Evolutionary conservation across 2,113 vertebrate genomes (phyloP).

Genomic region (Tupaia chinensis): DNA sequence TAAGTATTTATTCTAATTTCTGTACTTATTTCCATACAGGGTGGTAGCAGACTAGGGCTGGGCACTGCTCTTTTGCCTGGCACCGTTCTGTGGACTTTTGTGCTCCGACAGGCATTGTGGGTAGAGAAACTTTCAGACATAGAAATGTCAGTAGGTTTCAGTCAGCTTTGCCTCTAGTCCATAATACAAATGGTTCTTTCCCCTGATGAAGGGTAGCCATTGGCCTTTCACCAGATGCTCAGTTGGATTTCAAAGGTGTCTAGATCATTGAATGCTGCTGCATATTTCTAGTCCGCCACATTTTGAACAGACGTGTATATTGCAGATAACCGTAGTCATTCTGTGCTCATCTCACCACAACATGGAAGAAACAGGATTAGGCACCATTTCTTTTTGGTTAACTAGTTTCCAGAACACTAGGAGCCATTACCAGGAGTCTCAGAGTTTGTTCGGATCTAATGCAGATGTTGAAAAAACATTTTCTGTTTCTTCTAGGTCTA

Average conservation of each 20-base stretch:
- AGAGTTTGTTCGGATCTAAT: too few species aligned
- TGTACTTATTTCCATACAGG: neutral
- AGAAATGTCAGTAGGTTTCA: neutral
- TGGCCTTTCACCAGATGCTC: neutral
- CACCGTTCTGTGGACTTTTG: neutral
- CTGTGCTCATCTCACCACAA: neutral
- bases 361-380: neutral
- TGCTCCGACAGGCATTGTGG: neutral
- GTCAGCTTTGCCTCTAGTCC: neutral
- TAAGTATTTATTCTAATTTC: neutral
- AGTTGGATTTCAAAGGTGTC: neutral
- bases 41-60: neutral
- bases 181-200: neutral
- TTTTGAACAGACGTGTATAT: neutral
- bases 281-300: neutral
- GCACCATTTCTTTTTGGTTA: neutral
- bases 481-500: neutral
- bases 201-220: accelerated
- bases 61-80: neutral
- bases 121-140: neutral
- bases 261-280: neutral
- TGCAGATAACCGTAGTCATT: neutral
- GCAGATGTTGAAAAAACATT: neutral
- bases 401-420: neutral
- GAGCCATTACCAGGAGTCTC: accelerated